Evolutionary conservation across 2,797 vertebrate genomes (phyloP).

Genomic region (Fratercula arctica): DNA sequence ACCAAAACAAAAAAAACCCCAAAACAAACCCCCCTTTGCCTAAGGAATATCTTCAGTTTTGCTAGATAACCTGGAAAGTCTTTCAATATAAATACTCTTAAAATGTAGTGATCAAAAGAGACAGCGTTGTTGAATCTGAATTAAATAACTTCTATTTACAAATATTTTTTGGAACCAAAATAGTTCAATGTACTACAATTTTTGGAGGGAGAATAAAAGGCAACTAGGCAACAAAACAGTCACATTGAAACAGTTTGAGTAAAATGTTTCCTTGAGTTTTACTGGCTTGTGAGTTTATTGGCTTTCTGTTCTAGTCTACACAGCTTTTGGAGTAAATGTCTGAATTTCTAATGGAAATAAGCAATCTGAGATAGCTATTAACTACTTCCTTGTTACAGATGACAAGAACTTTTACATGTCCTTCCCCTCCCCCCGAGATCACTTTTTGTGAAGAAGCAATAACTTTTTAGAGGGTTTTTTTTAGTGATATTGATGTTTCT

Average conservation of each 20-base stretch:
- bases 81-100: background rate
- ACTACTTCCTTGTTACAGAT: background rate
- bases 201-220: background rate
- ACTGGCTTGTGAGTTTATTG: background rate
- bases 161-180: background rate
- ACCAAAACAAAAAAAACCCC: background rate
- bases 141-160: background rate
- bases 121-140: background rate
- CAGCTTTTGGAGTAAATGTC: background rate
- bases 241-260: background rate
- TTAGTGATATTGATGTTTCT: background rate
- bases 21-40: background rate
- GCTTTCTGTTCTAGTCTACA: background rate
- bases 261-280: background rate
- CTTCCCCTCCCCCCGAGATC: background rate
- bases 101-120: background rate
- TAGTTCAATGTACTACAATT: background rate
- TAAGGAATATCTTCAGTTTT: background rate
- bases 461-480: background rate
- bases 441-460: background rate
- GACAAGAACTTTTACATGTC: background rate
- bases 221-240: background rate
- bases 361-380: background rate
- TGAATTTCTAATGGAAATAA: background rate
- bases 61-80: background rate